These are phyloP conservation scores for Trogon melanurus DNA, from an alignment of 2,113 vertebrate genomes.

Conservation along the genomic window DNA sequence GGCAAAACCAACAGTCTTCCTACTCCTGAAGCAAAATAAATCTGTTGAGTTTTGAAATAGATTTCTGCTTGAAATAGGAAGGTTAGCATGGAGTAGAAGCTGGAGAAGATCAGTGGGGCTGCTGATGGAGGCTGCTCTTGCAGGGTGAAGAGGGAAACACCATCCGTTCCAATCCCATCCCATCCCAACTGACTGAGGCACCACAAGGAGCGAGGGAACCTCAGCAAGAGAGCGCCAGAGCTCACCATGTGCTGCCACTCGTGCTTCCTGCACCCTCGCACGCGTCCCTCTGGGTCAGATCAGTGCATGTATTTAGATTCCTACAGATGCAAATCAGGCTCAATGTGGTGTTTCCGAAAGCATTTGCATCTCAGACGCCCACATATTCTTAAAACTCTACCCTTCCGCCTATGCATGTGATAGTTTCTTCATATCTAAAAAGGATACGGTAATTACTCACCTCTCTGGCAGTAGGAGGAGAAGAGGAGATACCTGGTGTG, in stretches of 20 bases:
- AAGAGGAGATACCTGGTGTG: neutral
- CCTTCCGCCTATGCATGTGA: neutral
- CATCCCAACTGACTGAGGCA: neutral
- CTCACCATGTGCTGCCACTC: neutral
- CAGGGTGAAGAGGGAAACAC: neutral
- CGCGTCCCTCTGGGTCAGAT: neutral
- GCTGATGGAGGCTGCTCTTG: neutral
- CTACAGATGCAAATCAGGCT: neutral
- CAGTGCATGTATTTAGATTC: neutral
- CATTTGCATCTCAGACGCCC: conserved; percentile 27
- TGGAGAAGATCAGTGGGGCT: neutral
- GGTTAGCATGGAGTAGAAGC: neutral
- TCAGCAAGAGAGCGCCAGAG: rapidly evolving
- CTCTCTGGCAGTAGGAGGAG: neutral
- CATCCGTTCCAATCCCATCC: neutral
- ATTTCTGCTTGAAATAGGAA: neutral
- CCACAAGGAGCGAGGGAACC: neutral
- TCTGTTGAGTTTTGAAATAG: neutral
- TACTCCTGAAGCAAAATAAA: neutral
- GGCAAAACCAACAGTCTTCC: neutral
- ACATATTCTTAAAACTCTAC: conserved; percentile 20
- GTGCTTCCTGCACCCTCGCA: neutral
- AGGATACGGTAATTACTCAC: neutral
- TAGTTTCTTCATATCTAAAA: neutral
- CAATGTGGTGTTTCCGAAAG: neutral